These are phyloP conservation scores for Lutjanus campechanus DNA, from an alignment of 2,797 vertebrate genomes.

Conservation along the genomic window DNA sequence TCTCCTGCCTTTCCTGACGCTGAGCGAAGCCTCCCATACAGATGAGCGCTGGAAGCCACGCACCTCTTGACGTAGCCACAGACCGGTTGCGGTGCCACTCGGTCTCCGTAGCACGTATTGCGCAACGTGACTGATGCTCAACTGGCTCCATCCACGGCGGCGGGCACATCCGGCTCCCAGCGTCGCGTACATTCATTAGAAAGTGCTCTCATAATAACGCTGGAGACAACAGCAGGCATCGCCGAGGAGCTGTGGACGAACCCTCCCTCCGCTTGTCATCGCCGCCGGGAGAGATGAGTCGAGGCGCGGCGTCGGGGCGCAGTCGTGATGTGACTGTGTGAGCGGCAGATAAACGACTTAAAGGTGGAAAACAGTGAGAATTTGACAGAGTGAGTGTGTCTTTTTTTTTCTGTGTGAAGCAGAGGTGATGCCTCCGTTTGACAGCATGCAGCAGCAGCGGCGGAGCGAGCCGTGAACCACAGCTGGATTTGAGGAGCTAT, in stretches of 20 bases:
- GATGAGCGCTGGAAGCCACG: conserved; percentile 87
- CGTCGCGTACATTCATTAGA: conserved; percentile 35
- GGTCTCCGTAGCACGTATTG: conserved; percentile 90
- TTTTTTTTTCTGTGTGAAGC: neutral
- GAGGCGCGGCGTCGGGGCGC: conserved; percentile 69
- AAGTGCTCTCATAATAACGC: conserved; percentile 32
- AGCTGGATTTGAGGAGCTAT: conserved; percentile 84
- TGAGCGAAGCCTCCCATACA: conserved; percentile 85
- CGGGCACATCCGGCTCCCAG: conserved; percentile 60
- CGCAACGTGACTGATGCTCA: conserved; percentile 90
- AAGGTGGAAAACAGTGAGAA: conserved; percentile 11
- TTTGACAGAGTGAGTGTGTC: neutral
- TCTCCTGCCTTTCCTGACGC: conserved; percentile 80
- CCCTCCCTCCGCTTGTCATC: conserved; percentile 59
- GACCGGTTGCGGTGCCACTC: conserved; percentile 89
- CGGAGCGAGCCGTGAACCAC: conserved; percentile 81
- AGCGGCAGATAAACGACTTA: conserved; percentile 25
- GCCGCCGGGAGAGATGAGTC: conserved; percentile 73
- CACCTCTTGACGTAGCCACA: conserved; percentile 90
- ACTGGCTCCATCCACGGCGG: conserved; percentile 57
- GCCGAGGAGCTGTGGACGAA: conserved; percentile 41
- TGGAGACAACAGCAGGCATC: conserved; percentile 21
- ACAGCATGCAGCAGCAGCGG: conserved; percentile 59
- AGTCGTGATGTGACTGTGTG: conserved; percentile 70
- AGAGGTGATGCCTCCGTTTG: conserved; percentile 55